These are phyloP conservation scores for Argynnis bischoffii DNA, from an alignment of 2,888 invertebrate genomes.

Conservation along the genomic window DNA sequence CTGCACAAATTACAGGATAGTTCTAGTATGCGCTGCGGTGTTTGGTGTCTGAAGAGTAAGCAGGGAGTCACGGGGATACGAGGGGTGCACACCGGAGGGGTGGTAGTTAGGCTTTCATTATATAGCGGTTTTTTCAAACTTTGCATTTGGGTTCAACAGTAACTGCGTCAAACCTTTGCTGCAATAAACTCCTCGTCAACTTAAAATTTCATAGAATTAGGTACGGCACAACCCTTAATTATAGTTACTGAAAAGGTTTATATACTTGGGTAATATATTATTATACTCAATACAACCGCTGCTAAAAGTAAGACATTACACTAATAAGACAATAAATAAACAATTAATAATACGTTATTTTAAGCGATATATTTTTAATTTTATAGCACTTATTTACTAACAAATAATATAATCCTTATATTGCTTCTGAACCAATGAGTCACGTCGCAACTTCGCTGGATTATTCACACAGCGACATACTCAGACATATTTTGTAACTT, in stretches of 20 bases:
- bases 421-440: conserved; percentile 1
- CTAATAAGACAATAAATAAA: no score
- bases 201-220: neutral
- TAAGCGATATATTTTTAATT: no score
- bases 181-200: neutral
- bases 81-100: conserved; percentile 32
- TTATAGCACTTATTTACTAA: no score
- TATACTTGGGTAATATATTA: no score
- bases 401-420: neutral
- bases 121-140: conserved; percentile 39
- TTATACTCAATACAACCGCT: no score
- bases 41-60: conserved; percentile 41
- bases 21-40: conserved; percentile 37
- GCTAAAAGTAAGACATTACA: no score
- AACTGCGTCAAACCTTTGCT: conserved; percentile 17
- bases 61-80: conserved; percentile 35
- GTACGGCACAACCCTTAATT: neutral
- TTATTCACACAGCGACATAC: neutral
- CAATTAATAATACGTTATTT: no score
- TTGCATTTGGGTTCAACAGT: conserved; percentile 33
- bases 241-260: neutral
- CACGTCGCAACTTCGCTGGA: neutral
- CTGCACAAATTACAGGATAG: conserved; percentile 38
- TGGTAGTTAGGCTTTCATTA: conserved; percentile 43
- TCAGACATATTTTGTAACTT: conserved; percentile 1